Percentiles rank a stretch among this genome's conserved stretches.
Conservation (phyloP, 2,888 invertebrate genomes). For the Athalia cordata region DNA sequence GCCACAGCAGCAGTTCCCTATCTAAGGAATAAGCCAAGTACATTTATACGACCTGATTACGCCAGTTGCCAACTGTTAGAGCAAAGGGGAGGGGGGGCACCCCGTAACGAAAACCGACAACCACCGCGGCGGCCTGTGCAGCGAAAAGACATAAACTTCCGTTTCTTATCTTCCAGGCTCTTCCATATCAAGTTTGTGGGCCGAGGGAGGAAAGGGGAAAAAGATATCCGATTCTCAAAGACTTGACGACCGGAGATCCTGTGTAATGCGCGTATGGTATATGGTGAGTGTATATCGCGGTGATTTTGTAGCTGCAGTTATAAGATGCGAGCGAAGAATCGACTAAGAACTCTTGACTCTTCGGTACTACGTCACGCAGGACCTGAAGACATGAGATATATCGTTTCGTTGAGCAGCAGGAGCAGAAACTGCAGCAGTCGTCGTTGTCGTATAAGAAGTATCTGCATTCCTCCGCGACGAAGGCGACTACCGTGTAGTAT, state of each 20-base stretch:
- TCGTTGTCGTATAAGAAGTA: constrained; percentile 6
- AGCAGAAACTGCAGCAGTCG: no score
- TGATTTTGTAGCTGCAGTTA: background rate
- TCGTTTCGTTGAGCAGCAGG: constrained; percentile 9
- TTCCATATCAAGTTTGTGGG: constrained; percentile 21
- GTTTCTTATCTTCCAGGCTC: constrained; percentile 37
- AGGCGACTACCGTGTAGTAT: background rate
- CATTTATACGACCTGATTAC: constrained; percentile 66
- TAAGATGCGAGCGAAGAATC: background rate
- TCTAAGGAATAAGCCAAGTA: constrained; percentile 60
- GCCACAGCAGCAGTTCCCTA: constrained; percentile 41
- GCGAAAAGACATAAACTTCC: constrained; percentile 28
- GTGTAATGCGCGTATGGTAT: no score
- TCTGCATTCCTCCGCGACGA: constrained; percentile 17
- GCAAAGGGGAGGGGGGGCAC: constrained; percentile 10
- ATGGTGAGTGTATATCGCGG: no score
- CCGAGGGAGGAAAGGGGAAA: background rate
- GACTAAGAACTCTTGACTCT: constrained; percentile 18
- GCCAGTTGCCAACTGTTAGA: constrained; percentile 54
- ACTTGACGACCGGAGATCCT: background rate
- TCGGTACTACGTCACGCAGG: no score
- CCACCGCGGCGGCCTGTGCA: background rate
- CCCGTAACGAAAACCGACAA: constrained; percentile 11
- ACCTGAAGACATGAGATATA: constrained; percentile 20
- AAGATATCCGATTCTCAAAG: background rate